phyloP scores from a whole-genome alignment of 2,888 invertebrate species.

The Cerceris ruficornis region DNA sequence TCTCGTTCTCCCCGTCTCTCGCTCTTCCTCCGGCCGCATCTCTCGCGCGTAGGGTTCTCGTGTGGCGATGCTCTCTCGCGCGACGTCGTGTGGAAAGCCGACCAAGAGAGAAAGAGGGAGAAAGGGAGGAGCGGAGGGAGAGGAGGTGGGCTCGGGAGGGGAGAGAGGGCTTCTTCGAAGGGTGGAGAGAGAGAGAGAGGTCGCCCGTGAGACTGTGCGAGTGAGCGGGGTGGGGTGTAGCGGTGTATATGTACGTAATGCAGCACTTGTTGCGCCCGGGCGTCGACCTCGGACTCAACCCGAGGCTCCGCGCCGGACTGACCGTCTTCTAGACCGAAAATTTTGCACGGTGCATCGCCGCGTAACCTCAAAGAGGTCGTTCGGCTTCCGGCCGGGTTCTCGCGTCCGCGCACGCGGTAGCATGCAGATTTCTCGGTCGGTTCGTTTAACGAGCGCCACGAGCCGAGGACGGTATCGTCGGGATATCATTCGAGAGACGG shows the following conservation, averaged over 20 bases:
- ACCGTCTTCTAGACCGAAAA: slow-evolving; percentile 64
- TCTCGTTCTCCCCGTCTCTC: slow-evolving; percentile 37
- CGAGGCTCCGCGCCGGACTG: slow-evolving; percentile 69
- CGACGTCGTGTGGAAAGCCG: slow-evolving; percentile 42
- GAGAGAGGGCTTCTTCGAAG: slow-evolving; percentile 19
- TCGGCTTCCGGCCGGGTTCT: slow-evolving; percentile 50
- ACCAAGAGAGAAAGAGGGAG: slow-evolving; percentile 31
- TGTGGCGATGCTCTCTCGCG: slow-evolving; percentile 39
- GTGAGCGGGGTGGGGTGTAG: slow-evolving; percentile 61
- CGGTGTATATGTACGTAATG: slow-evolving; percentile 75
- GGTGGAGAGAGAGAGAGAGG: slow-evolving; percentile 47
- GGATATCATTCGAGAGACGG: slow-evolving; percentile 23
- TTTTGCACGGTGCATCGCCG: slow-evolving; percentile 54
- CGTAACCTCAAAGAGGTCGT: slow-evolving; percentile 60
- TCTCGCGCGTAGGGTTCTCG: slow-evolving; percentile 17
- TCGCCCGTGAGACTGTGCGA: slow-evolving; percentile 46
- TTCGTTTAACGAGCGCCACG: background rate
- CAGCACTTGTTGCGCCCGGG: slow-evolving; percentile 82
- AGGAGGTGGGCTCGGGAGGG: slow-evolving; percentile 9
- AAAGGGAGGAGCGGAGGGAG: slow-evolving; percentile 7
- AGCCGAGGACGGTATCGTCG: background rate
- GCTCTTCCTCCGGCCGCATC: slow-evolving; percentile 20
- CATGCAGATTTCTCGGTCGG: slow-evolving; percentile 25
- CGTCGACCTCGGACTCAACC: slow-evolving; percentile 80
- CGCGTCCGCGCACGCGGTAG: background rate